A percentile compares a stretch with the other conserved stretches of the same genome.
phyloP scores from a whole-genome alignment of 1,140 invertebrate genomes.

The Scylla paramamosain region DNA sequence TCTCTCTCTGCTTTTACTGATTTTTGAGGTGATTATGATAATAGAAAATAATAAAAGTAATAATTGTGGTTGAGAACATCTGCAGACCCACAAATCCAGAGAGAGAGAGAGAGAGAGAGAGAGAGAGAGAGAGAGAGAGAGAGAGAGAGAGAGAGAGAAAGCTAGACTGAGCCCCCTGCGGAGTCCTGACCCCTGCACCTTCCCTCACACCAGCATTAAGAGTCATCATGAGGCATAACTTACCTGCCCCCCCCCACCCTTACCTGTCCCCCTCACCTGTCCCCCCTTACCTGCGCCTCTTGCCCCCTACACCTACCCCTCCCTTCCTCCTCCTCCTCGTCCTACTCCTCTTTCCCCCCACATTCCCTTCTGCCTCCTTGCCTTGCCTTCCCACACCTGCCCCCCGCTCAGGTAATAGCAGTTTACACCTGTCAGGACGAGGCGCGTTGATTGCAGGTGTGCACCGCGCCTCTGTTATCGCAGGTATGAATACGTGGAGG shows the following conservation, averaged over 20 bases:
- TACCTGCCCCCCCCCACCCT: background rate
- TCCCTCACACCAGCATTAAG: background rate
- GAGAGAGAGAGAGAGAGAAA: background rate
- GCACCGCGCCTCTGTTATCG: background rate
- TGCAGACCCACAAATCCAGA: background rate
- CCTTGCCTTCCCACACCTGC: background rate
- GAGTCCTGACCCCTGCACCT: background rate
- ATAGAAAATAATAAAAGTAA: background rate
- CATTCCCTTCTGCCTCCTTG: background rate
- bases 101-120: constrained; percentile 20
- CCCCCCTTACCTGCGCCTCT: background rate
- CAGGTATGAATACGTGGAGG: background rate
- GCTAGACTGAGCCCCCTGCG: background rate
- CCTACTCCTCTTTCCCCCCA: background rate
- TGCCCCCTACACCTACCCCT: background rate
- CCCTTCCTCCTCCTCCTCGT: background rate
- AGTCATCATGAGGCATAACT: background rate
- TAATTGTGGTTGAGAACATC: background rate
- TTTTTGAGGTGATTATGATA: background rate
- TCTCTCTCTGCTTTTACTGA: too few relatives aligned
- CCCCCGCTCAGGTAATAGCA: background rate
- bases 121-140: background rate
- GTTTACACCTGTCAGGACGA: background rate
- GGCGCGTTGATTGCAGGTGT: constrained; percentile 17
- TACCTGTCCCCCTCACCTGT: background rate